phyloP scores from a whole-genome alignment of 2,797 vertebrate genomes.

The Macropodus opercularis region DNA sequence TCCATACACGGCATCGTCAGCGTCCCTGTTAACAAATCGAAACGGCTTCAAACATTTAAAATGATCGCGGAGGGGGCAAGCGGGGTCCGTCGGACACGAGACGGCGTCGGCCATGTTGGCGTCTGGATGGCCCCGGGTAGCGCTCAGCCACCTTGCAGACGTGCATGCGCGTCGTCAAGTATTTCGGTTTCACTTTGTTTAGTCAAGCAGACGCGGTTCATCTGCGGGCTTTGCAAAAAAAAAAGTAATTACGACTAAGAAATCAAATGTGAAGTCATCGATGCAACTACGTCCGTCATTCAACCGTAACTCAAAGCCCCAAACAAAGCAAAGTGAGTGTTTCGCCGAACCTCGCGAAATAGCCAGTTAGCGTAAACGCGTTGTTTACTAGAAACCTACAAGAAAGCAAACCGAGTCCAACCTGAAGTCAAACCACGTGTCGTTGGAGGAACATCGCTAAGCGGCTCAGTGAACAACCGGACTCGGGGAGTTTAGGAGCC shows the following conservation, averaged over 20 bases:
- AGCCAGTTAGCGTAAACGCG: background rate
- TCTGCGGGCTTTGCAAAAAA: background rate
- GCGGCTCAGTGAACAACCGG: too few relatives aligned
- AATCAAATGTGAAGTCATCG: background rate
- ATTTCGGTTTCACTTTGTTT: background rate
- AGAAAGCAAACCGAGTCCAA: background rate
- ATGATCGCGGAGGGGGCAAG: too few relatives aligned
- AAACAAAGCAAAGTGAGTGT: background rate
- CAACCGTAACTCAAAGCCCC: background rate
- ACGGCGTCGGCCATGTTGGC: slow-evolving; percentile 43
- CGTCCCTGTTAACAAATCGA: slow-evolving; percentile 76
- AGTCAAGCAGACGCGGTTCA: background rate
- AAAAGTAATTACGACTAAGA: too few relatives aligned
- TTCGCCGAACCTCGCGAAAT: too few relatives aligned
- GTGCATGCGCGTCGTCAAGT: background rate
- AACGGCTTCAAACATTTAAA: rapidly evolving
- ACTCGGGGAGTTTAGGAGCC: too few relatives aligned
- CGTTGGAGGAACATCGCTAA: background rate
- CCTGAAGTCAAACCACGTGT: background rate
- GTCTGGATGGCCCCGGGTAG: slow-evolving; percentile 7
- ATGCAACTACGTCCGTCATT: background rate
- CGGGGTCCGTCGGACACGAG: background rate
- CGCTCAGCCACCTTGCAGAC: slow-evolving; percentile 28
- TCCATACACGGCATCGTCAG: slow-evolving; percentile 87
- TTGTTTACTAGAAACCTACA: rapidly evolving